These are phyloP conservation scores for Sitta carolinensis DNA, from an alignment of 2,797 vertebrate genomes.

Conservation along the genomic window DNA sequence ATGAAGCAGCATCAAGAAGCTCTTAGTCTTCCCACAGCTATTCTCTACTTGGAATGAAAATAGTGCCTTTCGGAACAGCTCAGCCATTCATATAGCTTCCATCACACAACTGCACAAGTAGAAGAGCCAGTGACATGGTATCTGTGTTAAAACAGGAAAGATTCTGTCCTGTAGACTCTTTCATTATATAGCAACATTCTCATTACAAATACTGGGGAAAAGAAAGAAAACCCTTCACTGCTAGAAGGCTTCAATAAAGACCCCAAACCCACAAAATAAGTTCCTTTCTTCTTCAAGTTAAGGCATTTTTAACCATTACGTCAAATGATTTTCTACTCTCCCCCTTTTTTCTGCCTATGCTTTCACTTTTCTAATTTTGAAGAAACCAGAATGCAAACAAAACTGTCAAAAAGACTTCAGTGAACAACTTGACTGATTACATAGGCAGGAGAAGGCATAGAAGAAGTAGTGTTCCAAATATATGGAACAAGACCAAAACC, in stretches of 20 bases:
- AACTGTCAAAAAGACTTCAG: background rate
- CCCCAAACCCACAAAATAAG: background rate
- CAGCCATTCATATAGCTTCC: slow-evolving; percentile 14
- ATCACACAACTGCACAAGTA: slow-evolving; percentile 10
- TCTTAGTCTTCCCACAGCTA: slow-evolving; percentile 34
- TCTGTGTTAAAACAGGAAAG: slow-evolving; percentile 40
- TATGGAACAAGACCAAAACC: background rate
- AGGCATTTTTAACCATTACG: background rate
- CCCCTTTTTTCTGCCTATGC: background rate
- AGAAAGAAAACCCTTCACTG: slow-evolving; percentile 17
- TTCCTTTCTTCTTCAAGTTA: background rate
- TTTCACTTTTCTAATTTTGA: background rate
- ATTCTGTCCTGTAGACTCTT: slow-evolving; percentile 37
- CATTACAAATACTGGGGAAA: background rate
- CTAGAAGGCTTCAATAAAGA: slow-evolving; percentile 9
- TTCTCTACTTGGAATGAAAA: slow-evolving; percentile 37
- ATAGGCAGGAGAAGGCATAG: background rate
- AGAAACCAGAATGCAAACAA: background rate
- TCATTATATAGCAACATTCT: slow-evolving; percentile 13
- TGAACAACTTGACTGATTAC: background rate
- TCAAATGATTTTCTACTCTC: background rate
- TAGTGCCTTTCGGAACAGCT: background rate
- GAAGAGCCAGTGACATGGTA: slow-evolving; percentile 22
- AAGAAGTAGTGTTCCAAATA: background rate
- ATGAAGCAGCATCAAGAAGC: slow-evolving; percentile 34